Evolutionary conservation across 2,888 invertebrate species (phyloP).

Genomic region (Acrocyrtus sp.): DNA sequence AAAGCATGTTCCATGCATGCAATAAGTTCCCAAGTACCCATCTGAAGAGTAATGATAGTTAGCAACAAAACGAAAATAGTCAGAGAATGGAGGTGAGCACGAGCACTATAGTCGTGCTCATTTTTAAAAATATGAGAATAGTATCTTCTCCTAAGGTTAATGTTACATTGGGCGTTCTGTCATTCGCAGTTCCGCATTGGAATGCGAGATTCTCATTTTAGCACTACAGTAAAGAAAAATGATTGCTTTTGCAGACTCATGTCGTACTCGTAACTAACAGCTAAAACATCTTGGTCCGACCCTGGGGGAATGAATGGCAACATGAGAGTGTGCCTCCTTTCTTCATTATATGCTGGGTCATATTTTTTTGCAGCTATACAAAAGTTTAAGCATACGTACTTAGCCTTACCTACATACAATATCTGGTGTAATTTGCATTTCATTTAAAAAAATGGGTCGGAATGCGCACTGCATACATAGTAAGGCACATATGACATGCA

Average conservation of each 20-base stretch:
- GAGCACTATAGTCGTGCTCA: too few species aligned
- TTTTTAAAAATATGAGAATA: too few species aligned
- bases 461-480: slow-evolving; percentile 18
- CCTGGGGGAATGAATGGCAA: not conserved
- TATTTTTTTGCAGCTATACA: too few species aligned
- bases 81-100: too few species aligned
- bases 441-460: slow-evolving; percentile 25
- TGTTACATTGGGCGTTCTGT: too few species aligned
- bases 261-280: not conserved
- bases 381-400: too few species aligned
- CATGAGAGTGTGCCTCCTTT: too few species aligned
- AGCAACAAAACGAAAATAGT: too few species aligned
- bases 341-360: not conserved
- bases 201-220: not conserved
- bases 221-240: not conserved
- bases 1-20: too few species aligned
- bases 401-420: not conserved
- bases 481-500: not conserved
- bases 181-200: not conserved
- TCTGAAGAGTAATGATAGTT: too few species aligned
- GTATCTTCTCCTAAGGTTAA: too few species aligned
- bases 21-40: too few species aligned
- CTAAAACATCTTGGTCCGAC: not conserved
- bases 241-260: not conserved
- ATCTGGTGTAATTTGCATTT: slow-evolving; percentile 21